phyloP scores from a whole-genome alignment of 2,113 vertebrate species.

The Gasterosteus nipponicus region DNA sequence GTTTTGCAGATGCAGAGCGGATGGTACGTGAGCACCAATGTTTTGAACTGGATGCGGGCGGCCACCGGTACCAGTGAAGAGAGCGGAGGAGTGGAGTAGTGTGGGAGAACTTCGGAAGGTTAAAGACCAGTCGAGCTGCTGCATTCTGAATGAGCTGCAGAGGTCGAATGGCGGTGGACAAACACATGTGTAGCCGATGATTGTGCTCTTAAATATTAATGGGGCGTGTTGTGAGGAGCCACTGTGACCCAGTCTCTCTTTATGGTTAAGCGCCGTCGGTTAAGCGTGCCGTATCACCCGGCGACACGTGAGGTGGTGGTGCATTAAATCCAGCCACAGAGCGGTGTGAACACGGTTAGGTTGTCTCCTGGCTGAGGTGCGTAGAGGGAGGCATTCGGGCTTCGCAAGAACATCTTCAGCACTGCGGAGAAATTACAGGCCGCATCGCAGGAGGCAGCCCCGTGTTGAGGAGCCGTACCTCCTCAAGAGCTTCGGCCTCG shows the following conservation, averaged over 20 bases:
- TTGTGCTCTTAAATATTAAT: constrained; percentile 57
- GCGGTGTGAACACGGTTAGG: constrained; percentile 70
- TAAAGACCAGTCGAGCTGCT: too few species aligned
- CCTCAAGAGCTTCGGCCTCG: constrained; percentile 45
- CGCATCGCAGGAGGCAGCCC: constrained; percentile 60
- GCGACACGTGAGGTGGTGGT: constrained; percentile 59
- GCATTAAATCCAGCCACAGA: constrained; percentile 68
- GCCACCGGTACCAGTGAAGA: too few species aligned
- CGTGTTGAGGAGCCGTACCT: constrained; percentile 53
- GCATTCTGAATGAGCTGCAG: too few species aligned
- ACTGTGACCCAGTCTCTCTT: constrained; percentile 47
- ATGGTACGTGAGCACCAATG: too few species aligned
- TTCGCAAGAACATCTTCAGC: constrained; percentile 77
- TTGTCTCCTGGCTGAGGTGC: constrained; percentile 68
- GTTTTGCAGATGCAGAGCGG: too few species aligned
- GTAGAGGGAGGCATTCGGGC: constrained; percentile 68
- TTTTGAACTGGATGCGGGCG: too few species aligned
- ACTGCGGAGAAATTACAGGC: constrained; percentile 71
- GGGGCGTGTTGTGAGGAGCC: constrained; percentile 42
- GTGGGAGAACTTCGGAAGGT: too few species aligned
- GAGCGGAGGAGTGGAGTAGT: too few species aligned
- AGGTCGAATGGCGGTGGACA: too few species aligned
- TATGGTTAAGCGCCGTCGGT: constrained; percentile 49
- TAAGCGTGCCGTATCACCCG: constrained; percentile 56
- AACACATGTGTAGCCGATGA: constrained; percentile 33